A percentile compares a stretch with the other conserved stretches of the same genome.
These are phyloP conservation scores for Mantis religiosa DNA, from an alignment of 2,888 invertebrate genomes.

Conservation along the genomic window DNA sequence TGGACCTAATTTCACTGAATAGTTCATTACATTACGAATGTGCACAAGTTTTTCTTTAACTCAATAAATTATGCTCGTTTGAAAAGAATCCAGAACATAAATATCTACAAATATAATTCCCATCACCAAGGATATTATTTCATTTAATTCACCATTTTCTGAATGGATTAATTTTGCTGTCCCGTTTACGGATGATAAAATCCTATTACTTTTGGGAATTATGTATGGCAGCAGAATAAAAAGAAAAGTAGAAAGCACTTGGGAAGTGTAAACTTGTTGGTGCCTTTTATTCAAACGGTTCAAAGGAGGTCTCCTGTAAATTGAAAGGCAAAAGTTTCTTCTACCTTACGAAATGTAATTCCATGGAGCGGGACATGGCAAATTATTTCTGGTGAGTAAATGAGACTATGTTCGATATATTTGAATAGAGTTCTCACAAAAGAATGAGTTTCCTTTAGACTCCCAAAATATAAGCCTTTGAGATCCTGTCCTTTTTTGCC, in stretches of 20 bases:
- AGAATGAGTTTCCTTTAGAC: not conserved
- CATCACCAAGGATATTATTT: not conserved
- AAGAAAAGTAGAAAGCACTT: not conserved
- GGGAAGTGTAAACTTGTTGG: not conserved
- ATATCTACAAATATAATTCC: not conserved
- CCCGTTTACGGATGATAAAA: not conserved
- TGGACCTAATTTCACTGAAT: too few species aligned
- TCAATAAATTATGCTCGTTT: too few species aligned
- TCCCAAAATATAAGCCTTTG: not conserved
- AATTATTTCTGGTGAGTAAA: not conserved
- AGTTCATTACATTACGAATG: too few species aligned
- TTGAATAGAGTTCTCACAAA: not conserved
- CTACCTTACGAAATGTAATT: not conserved
- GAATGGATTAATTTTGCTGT: not conserved
- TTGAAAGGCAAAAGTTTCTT: not conserved
- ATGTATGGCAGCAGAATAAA: not conserved
- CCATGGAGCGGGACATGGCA: not conserved
- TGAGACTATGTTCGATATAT: not conserved
- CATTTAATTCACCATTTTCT: not conserved
- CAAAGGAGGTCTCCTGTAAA: not conserved
- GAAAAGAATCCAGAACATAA: not conserved
- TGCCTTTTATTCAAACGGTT: not conserved
- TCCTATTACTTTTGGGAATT: not conserved
- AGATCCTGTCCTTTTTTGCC: not conserved
- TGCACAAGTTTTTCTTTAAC: too few species aligned